Base-by-base conservation (phyloP, 2,888 invertebrate genomes). In the Luperina nickerlii region DNA sequence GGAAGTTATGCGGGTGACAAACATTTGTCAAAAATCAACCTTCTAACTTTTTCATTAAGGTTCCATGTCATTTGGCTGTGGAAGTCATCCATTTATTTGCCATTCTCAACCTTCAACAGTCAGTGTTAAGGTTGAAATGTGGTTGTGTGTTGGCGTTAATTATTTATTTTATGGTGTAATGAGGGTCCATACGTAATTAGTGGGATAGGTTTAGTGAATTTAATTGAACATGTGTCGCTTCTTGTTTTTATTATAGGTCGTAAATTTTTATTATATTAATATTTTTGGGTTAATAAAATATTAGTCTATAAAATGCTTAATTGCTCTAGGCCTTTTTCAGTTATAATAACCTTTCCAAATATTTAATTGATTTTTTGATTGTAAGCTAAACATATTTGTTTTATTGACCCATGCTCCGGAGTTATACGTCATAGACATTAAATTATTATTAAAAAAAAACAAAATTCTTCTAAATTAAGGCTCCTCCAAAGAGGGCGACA, bases 121-220 rank as follows among this genome's bases (percentile, higher is more conserved):
- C 0, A 0, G 0, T 0, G 0, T 3, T 82, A 77, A 42, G 69
- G 79, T 74, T 75, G 27, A 72, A 32, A 65, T 78, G 79, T 32
- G 42, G n/a, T 42, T 66, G 48, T 4, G 0, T 0, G 18, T 32
- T 18, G 13, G 51, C 42, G 38, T 81, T 82, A 60, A 81, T 85
- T 80, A 89, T 87, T 83, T 80, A 83, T 88, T 89, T 89, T 89
- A 88, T 82, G 76, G 68, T 38, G 69, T 85, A 87, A 88, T 88
- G 82, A 83, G 87, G 83, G 88, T 72, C 20, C 11, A 75, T 78
- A 68, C 57, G 68, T 78, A 83, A 83, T 83, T 86, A 82, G 85
- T 73, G 87, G 76, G 73, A 80, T 82, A 70, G 77, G 73, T 81
- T 80, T 74, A 85, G 79, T 89, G 81, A 71, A 82, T 88, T 81